Base-by-base conservation (phyloP, 2,888 invertebrate species). In the Ophion obscuratus region DNA sequence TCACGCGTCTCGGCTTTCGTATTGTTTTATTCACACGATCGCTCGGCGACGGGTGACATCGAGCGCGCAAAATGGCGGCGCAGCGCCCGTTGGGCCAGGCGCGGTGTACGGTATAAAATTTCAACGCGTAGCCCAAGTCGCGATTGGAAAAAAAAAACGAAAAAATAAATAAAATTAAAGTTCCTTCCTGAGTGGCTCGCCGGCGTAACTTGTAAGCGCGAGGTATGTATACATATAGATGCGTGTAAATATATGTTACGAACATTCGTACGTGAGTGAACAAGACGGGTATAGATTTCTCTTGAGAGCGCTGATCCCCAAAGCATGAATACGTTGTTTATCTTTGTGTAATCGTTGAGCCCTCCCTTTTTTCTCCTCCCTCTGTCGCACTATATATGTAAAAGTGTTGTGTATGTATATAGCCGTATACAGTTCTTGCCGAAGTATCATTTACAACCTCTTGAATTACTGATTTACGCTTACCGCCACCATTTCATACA, bases 381-480 rank as follows among this genome's bases (percentile, higher is more conserved):
- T 53, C 14, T 17, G 53, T 53, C 14, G 17, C 53, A 53, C 17
- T 53, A 2, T 71, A 73, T 73, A 64, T 70, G 80, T 79, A n/a
- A n/a, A 27, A 27, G 76, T 85, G 64, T 85, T 85, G 84, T 86
- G 88, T 85, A 84, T 82, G 80, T 9, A 31, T 7, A 9, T 2
- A 14, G 7, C 5, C 53, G 87, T 88, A 88, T 89, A 85, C 75
- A 81, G 87, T 87, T 88, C 81, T 90, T 88, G 88, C 88, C 89
- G 67, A 87, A 87, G 89, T 89, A 91, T 91, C 90, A 90, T 90
- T 90, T 90, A 88, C 90, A 88, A 88, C 88, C 87, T 87, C 88
- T 91, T 89, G 87, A 86, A 89, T 91, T 90, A 90, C 91, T 90
- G 90, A 90, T 91, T 90, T 90, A 91, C 88, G 88, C 81, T 80